phyloP scores from a whole-genome alignment of 2,113 vertebrate species.

The Probosciger aterrimus region DNA sequence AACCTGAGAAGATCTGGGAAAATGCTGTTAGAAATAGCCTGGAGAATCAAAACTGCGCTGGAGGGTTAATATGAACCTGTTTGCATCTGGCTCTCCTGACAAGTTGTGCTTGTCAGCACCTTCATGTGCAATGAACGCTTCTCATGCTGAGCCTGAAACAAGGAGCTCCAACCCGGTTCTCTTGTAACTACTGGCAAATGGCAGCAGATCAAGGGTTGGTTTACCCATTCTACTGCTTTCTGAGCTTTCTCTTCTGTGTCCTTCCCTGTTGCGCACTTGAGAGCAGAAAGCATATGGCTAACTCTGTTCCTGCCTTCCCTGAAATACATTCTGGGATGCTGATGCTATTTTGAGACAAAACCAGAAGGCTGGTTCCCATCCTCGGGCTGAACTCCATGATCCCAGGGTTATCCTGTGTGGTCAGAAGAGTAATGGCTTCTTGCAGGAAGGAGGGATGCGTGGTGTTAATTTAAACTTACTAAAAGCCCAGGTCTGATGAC shows the following conservation, averaged over 20 bases:
- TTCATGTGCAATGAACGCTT: background rate
- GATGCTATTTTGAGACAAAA: conserved; percentile 38
- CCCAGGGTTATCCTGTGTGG: background rate
- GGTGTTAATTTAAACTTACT: background rate
- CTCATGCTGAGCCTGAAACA: background rate
- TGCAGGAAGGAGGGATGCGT: background rate
- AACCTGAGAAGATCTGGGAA: background rate
- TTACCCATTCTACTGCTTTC: background rate
- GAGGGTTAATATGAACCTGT: background rate
- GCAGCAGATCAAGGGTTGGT: background rate
- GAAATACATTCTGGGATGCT: background rate
- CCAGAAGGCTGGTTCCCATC: conserved; percentile 9
- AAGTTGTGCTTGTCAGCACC: background rate
- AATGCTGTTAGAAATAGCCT: background rate
- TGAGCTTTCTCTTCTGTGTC: background rate
- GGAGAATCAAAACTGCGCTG: background rate
- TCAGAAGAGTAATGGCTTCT: background rate
- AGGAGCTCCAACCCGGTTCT: background rate
- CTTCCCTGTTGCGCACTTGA: background rate
- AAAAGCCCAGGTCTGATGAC: background rate
- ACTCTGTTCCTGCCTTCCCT: background rate
- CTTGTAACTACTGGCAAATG: background rate
- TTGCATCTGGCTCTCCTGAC: background rate
- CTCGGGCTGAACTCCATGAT: background rate
- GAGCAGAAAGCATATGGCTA: background rate